A percentile compares a stretch with the other conserved stretches of the same genome.
Conservation (phyloP, 2,797 vertebrate genomes). For the Platalea minor region DNA sequence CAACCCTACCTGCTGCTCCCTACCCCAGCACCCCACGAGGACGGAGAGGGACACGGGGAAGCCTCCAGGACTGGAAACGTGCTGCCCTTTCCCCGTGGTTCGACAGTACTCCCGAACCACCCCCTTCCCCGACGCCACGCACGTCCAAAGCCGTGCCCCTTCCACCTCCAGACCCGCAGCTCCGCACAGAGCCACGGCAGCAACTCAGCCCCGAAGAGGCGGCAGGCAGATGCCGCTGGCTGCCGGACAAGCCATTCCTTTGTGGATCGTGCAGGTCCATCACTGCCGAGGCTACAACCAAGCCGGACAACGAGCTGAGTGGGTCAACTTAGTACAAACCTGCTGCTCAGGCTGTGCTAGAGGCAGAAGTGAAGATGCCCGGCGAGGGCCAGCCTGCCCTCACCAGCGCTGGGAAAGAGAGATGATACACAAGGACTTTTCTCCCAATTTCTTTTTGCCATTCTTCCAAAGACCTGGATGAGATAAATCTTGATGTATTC, state of each 20-base stretch:
- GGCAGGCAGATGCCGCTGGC: fast-evolving
- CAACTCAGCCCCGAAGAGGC: no score
- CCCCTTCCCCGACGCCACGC: fast-evolving
- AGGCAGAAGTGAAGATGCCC: background rate
- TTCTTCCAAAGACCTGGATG: background rate
- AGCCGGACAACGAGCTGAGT: fast-evolving
- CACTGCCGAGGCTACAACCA: background rate
- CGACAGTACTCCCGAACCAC: fast-evolving
- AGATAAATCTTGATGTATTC: background rate
- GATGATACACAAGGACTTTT: background rate
- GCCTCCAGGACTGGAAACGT: background rate
- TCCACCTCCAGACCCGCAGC: background rate
- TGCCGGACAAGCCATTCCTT: background rate
- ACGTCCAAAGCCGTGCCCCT: background rate
- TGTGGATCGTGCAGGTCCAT: background rate
- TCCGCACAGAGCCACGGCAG: background rate
- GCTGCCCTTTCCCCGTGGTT: background rate
- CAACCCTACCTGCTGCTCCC: background rate
- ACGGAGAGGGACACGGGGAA: background rate
- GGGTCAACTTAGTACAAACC: background rate
- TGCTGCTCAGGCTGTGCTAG: background rate
- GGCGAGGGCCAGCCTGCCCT: background rate
- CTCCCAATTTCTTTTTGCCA: background rate
- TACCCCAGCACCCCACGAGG: fast-evolving
- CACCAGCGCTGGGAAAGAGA: background rate